phyloP scores from a whole-genome alignment of 2,888 invertebrate genomes.

The Empis stercorea region DNA sequence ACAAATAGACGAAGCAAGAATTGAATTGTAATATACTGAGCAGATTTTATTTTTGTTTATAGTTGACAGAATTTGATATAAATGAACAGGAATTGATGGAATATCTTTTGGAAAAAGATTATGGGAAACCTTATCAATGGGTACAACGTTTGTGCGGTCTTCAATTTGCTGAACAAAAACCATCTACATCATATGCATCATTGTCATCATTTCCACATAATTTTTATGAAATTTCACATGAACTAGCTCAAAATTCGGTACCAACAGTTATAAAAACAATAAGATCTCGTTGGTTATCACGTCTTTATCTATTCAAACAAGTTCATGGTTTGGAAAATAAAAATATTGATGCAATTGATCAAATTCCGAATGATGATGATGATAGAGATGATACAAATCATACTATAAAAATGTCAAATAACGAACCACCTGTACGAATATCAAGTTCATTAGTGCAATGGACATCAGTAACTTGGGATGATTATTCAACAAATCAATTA shows the following conservation, averaged over 20 bases:
- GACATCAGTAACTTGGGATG: slow-evolving; percentile 54
- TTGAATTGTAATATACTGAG: no score
- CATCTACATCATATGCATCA: slow-evolving; percentile 11
- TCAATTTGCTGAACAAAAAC: slow-evolving; percentile 51
- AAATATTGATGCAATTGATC: slow-evolving; percentile 30
- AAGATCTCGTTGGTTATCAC: slow-evolving; percentile 57
- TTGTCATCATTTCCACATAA: background rate
- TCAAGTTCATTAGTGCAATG: slow-evolving; percentile 54
- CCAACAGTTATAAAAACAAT: slow-evolving; percentile 64
- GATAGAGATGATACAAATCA: slow-evolving; percentile 18
- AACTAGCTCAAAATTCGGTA: slow-evolving; percentile 48
- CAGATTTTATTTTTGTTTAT: background rate
- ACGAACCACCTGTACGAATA: slow-evolving; percentile 36
- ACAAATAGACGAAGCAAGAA: no score
- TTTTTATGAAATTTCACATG: slow-evolving; percentile 23
- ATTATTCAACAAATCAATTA: slow-evolving; percentile 28
- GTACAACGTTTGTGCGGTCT: slow-evolving; percentile 81
- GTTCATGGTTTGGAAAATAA: slow-evolving; percentile 43
- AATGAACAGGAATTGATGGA: slow-evolving; percentile 27
- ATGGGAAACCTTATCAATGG: slow-evolving; percentile 82
- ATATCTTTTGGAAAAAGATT: slow-evolving; percentile 38
- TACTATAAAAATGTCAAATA: slow-evolving; percentile 37
- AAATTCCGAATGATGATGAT: slow-evolving; percentile 20
- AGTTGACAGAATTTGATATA: slow-evolving; percentile 32
- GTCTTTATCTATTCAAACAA: slow-evolving; percentile 65